Conservation (phyloP, 2,888 invertebrate species). For the Malthinus flaveolus region DNA sequence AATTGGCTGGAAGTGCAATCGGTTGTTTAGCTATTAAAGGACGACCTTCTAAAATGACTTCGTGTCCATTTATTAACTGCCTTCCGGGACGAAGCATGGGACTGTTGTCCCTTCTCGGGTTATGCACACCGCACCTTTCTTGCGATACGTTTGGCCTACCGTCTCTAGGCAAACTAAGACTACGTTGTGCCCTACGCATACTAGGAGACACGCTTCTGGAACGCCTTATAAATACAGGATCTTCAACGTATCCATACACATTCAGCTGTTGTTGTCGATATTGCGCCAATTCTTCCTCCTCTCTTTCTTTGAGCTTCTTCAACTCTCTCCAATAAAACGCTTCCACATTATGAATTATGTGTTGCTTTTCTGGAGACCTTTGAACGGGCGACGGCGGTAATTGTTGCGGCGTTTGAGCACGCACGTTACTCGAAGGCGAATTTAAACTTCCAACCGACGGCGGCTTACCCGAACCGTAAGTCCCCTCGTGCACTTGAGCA, state of each 20-base stretch:
- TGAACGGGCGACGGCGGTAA: conserved; percentile 17
- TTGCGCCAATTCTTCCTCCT: conserved; percentile 58
- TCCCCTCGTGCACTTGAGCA: neutral
- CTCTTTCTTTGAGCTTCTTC: conserved; percentile 65
- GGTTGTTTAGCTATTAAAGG: conserved; percentile 23
- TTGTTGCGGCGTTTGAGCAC: conserved; percentile 11
- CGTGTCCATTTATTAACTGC: conserved; percentile 6
- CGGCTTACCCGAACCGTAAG: conserved; percentile 1
- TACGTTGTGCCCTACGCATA: conserved; percentile 50
- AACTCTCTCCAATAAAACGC: conserved; percentile 72
- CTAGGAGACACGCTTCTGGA: conserved; percentile 56
- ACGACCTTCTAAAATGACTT: conserved; percentile 36
- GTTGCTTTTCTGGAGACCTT: conserved; percentile 57
- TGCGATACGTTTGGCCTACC: conserved; percentile 13
- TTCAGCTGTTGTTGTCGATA: conserved; percentile 43
- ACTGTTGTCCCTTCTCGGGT: neutral
- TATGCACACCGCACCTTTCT: conserved; percentile 1
- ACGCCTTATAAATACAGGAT: conserved; percentile 46
- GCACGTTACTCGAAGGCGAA: conserved; percentile 9
- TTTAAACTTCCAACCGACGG: conserved; percentile 9
- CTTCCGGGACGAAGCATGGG: conserved; percentile 7
- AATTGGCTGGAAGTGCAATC: conserved; percentile 14
- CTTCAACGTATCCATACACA: conserved; percentile 45
- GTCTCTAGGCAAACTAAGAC: conserved; percentile 52
- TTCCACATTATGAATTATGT: conserved; percentile 63